These are phyloP conservation scores for Drosophila monieri DNA, from an alignment of 2,888 invertebrate species.

Conservation along the genomic window DNA sequence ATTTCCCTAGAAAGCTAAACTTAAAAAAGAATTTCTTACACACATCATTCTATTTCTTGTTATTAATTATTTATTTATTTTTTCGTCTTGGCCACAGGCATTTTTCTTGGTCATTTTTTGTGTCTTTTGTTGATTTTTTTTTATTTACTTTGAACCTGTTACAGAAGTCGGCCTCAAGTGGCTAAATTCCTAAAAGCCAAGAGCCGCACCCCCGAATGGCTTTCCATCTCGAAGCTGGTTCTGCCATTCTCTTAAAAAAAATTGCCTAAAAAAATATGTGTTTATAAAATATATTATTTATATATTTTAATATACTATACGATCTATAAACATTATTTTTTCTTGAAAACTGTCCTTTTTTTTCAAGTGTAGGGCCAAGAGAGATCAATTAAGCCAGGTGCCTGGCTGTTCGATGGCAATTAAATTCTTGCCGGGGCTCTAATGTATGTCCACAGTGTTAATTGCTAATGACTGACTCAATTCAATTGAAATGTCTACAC, in stretches of 20 bases:
- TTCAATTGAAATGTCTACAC: conserved; percentile 38
- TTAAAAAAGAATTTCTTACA: too few species aligned
- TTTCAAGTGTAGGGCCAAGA: background rate
- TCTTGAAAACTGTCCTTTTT: background rate
- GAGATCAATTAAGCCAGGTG: conserved; percentile 42
- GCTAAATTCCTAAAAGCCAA: conserved; percentile 28
- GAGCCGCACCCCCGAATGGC: conserved; percentile 30
- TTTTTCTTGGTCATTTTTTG: background rate
- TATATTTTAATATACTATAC: too few species aligned
- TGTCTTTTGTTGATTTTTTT: background rate
- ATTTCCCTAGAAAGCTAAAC: too few species aligned
- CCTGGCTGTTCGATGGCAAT: conserved; percentile 16
- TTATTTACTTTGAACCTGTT: conserved; percentile 19
- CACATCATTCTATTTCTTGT: background rate
- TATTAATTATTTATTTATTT: conserved; percentile 1
- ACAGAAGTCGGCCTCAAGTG: conserved; percentile 13
- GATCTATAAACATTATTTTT: background rate
- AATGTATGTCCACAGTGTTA: conserved; percentile 47
- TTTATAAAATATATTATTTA: too few species aligned
- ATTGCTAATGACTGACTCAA: conserved; percentile 43
- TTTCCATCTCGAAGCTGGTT: conserved; percentile 21
- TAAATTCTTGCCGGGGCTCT: conserved; percentile 33
- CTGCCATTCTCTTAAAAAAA: conserved; percentile 1
- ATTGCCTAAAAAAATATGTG: too few species aligned
- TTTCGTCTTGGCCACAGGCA: background rate